Percentiles rank a stretch among this genome's conserved stretches.
phyloP scores from a whole-genome alignment of 2,797 vertebrate genomes.

The Amniataba percoides region DNA sequence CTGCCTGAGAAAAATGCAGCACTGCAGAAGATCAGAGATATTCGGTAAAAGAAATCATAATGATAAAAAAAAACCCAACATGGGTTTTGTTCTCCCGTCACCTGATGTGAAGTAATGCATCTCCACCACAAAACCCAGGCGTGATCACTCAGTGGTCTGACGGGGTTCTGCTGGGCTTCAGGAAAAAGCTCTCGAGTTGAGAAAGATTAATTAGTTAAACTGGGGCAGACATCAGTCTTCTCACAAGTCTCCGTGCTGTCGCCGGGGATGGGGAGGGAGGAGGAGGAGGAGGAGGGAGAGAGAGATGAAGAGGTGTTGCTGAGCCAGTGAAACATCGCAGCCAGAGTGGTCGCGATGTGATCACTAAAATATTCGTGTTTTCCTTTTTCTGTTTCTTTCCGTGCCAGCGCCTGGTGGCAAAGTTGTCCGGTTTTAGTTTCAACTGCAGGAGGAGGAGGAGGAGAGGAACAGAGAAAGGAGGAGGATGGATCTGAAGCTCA shows the following conservation, averaged over 20 bases:
- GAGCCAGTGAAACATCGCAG: slow-evolving; percentile 42
- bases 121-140: slow-evolving; percentile 50
- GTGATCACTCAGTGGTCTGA: slow-evolving; percentile 63
- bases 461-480: slow-evolving; percentile 35
- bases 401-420: slow-evolving; percentile 1
- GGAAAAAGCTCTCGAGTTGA: slow-evolving; percentile 57
- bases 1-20: not conserved
- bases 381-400: slow-evolving; percentile 15
- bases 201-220: slow-evolving; percentile 82
- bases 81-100: slow-evolving; percentile 42
- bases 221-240: slow-evolving; percentile 81
- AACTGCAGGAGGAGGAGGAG: slow-evolving; percentile 19
- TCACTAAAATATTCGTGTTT: slow-evolving; percentile 2
- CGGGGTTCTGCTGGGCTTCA: slow-evolving; percentile 54
- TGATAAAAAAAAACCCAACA: not conserved
- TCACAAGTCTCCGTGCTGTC: slow-evolving; percentile 65
- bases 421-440: slow-evolving; percentile 3
- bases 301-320: slow-evolving; percentile 57
- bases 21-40: not conserved
- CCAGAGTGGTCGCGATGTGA: slow-evolving; percentile 12
- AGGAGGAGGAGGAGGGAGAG: slow-evolving; percentile 55
- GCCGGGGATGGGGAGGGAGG: slow-evolving; percentile 55
- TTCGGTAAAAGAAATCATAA: not conserved
- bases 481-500: slow-evolving; percentile 68
- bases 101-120: slow-evolving; percentile 55